Evolutionary conservation across 2,888 invertebrate genomes (phyloP).

Genomic region (Dione vanillae): DNA sequence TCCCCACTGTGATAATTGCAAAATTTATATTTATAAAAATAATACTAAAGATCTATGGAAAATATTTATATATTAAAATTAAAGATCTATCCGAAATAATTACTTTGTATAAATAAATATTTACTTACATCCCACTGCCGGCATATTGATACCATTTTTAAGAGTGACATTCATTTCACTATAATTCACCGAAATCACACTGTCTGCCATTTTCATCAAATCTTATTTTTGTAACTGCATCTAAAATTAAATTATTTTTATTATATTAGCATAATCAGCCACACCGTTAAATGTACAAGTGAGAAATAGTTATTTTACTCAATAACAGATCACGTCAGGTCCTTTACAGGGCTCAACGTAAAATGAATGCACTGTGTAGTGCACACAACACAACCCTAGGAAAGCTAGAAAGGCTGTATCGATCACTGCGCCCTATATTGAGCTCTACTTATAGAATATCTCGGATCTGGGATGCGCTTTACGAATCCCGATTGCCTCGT

Average conservation of each 20-base stretch:
- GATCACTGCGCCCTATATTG: constrained; percentile 30
- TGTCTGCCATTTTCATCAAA: constrained; percentile 26
- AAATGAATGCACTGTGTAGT: constrained; percentile 28
- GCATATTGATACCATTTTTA: constrained; percentile 61
- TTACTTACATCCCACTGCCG: constrained; percentile 67
- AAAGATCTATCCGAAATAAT: neutral
- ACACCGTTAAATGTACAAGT: neutral
- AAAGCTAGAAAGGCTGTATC: constrained; percentile 38
- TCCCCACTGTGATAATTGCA: constrained; percentile 84
- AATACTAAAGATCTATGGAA: neutral
- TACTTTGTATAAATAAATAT: constrained; percentile 32
- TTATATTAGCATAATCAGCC: neutral
- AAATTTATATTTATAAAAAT: constrained; percentile 37
- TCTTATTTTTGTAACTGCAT: neutral
- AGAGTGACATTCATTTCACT: constrained; percentile 49
- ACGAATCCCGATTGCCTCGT: neutral
- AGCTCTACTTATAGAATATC: constrained; percentile 30
- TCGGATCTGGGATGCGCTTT: constrained; percentile 15
- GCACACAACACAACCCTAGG: constrained; percentile 27
- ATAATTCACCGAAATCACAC: constrained; percentile 13
- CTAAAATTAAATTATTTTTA: constrained; percentile 17
- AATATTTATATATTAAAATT: neutral
- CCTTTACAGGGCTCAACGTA: neutral
- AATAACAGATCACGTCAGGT: constrained; percentile 18
- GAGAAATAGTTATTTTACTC: neutral